Percentiles rank a stretch among this genome's conserved stretches.
Conservation (phyloP, 2,888 invertebrate genomes). For the Tiphia femorata region DNA sequence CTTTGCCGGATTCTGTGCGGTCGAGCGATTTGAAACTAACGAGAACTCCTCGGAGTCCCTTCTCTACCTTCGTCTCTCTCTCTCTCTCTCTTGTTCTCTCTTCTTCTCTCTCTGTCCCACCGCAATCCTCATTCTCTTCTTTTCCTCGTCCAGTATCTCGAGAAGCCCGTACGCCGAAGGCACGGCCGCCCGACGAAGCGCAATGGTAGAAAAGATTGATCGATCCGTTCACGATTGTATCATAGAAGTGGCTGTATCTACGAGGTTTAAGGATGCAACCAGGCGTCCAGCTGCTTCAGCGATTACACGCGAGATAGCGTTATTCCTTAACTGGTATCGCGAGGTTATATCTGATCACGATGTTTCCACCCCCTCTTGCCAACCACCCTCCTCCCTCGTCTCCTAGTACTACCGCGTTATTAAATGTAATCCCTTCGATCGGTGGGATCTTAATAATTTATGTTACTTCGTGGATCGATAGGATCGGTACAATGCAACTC, state of each 20-base stretch:
- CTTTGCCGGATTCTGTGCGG: constrained; percentile 39
- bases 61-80: constrained; percentile 8
- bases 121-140: too few species aligned
- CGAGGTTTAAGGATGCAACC: neutral
- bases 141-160: too few species aligned
- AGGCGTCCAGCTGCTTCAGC: constrained; percentile 20
- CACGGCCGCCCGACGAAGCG: neutral
- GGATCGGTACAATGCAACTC: too few species aligned
- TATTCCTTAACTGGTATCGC: neutral
- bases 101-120: neutral
- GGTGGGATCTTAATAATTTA: neutral
- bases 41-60: constrained; percentile 31
- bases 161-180: neutral
- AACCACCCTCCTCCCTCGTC: too few species aligned
- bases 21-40: constrained; percentile 46
- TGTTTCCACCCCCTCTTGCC: too few species aligned
- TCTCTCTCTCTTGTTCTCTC: neutral
- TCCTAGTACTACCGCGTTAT: neutral
- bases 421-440: neutral
- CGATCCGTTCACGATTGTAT: constrained; percentile 20
- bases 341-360: neutral
- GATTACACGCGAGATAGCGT: constrained; percentile 26
- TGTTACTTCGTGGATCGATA: neutral
- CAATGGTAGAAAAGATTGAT: constrained; percentile 23
- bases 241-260: neutral